These are phyloP conservation scores for Lindbergichthys nudifrons DNA, from an alignment of 2,797 vertebrate species.

Conservation along the genomic window DNA sequence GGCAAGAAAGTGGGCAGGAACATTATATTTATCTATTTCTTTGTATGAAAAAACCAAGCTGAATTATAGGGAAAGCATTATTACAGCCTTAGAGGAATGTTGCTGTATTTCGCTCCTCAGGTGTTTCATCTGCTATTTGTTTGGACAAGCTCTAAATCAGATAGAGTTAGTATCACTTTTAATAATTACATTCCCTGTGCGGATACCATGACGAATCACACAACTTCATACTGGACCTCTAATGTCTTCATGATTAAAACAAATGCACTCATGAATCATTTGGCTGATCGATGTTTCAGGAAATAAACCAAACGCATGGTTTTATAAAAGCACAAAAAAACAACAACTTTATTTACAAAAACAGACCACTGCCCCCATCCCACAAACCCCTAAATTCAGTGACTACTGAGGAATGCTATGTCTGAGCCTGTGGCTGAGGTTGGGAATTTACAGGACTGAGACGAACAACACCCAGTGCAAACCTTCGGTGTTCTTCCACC, in stretches of 20 bases:
- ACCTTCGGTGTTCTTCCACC: slow-evolving; percentile 62
- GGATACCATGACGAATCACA: not conserved
- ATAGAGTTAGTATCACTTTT: not conserved
- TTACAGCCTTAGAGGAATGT: no score
- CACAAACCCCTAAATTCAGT: slow-evolving; percentile 70
- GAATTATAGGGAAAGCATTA: no score
- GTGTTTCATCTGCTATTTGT: no score
- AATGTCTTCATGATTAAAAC: not conserved
- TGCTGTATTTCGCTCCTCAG: no score
- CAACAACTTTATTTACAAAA: slow-evolving; percentile 84
- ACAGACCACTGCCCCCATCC: slow-evolving; percentile 64
- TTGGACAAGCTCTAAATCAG: not conserved
- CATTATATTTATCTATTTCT: no score
- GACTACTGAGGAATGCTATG: slow-evolving; percentile 72
- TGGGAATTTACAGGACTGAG: slow-evolving; percentile 79
- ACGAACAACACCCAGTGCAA: slow-evolving; percentile 67
- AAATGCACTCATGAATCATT: not conserved
- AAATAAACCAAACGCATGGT: slow-evolving; percentile 59
- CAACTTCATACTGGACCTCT: not conserved
- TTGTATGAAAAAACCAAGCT: no score
- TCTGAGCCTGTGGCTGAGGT: slow-evolving; percentile 74
- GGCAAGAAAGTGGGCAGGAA: no score
- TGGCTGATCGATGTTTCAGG: slow-evolving; percentile 10
- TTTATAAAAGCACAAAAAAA: slow-evolving; percentile 68
- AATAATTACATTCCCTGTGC: not conserved